Conservation (phyloP, 1,140 invertebrate species). For the Bombus cullumanus region DNA sequence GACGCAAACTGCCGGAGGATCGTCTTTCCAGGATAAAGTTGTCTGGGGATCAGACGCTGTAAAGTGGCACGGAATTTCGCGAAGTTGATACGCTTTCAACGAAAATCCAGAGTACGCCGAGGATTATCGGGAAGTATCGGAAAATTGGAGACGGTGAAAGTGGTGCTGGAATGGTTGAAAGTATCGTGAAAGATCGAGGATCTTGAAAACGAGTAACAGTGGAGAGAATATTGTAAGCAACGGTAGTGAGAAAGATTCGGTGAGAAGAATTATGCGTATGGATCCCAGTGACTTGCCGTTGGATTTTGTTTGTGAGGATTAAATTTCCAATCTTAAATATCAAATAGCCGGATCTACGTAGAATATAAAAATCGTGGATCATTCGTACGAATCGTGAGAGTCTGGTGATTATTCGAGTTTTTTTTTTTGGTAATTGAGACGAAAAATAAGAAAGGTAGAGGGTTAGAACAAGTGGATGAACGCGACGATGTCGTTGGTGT, state of each 20-base stretch:
- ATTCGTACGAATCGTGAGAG: not conserved
- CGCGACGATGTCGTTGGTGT: slow-evolving; percentile 30
- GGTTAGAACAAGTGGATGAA: not conserved
- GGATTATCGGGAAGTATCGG: not conserved
- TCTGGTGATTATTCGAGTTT: not conserved
- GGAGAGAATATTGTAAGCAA: not conserved
- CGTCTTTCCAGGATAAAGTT: not conserved
- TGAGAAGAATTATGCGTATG: too few species aligned
- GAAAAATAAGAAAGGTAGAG: not conserved
- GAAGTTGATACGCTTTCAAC: not conserved
- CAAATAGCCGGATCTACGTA: not conserved
- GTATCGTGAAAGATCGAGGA: not conserved
- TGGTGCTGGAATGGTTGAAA: slow-evolving; percentile 22
- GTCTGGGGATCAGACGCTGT: not conserved
- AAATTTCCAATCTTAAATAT: not conserved
- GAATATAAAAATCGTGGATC: not conserved
- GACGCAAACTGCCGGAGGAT: not conserved
- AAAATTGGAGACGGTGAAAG: slow-evolving; percentile 7
- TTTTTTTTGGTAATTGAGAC: not conserved
- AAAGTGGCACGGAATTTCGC: not conserved
- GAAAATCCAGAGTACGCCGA: not conserved
- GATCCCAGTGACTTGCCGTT: too few species aligned
- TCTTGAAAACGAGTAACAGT: not conserved
- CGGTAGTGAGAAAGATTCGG: not conserved
- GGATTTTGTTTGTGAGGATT: too few species aligned